A percentile compares a stretch with the other conserved stretches of the same genome.
phyloP scores from a whole-genome alignment of 1,140 invertebrate species.

The Atta cephalotes region DNA sequence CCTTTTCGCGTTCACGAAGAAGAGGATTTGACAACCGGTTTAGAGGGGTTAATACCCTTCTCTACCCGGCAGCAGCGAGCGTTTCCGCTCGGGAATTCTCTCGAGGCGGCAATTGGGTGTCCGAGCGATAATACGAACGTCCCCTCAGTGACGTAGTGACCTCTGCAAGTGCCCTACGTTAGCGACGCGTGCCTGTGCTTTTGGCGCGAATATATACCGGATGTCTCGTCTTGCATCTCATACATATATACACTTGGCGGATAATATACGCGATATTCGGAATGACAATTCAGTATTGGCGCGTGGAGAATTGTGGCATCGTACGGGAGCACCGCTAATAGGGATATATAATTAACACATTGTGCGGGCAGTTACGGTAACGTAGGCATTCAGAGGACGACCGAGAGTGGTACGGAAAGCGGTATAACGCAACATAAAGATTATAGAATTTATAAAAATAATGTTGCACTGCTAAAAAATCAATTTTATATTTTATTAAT shows the following conservation, averaged over 20 bases:
- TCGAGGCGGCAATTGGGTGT: constrained; percentile 73
- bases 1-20: constrained; percentile 55
- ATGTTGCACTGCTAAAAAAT: background rate
- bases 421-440: background rate
- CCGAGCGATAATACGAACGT: constrained; percentile 71
- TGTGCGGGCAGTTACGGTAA: constrained; percentile 45
- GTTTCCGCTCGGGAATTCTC: constrained; percentile 72
- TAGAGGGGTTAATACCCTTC: constrained; percentile 60
- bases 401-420: background rate
- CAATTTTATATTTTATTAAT: background rate
- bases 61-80: constrained; percentile 59
- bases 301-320: constrained; percentile 38
- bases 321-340: constrained; percentile 33
- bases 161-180: constrained; percentile 18
- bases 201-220: constrained; percentile 54
- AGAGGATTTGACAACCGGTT: constrained; percentile 65
- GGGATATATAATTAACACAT: constrained; percentile 60
- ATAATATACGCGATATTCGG: constrained; percentile 19
- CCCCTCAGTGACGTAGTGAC: constrained; percentile 64
- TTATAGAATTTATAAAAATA: background rate
- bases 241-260: background rate
- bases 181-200: constrained; percentile 56
- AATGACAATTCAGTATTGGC: constrained; percentile 19
- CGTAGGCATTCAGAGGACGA: constrained; percentile 19
- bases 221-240: constrained; percentile 2